Base-by-base conservation (phyloP, 2,888 invertebrate species). In the Tiliacea aurago region DNA sequence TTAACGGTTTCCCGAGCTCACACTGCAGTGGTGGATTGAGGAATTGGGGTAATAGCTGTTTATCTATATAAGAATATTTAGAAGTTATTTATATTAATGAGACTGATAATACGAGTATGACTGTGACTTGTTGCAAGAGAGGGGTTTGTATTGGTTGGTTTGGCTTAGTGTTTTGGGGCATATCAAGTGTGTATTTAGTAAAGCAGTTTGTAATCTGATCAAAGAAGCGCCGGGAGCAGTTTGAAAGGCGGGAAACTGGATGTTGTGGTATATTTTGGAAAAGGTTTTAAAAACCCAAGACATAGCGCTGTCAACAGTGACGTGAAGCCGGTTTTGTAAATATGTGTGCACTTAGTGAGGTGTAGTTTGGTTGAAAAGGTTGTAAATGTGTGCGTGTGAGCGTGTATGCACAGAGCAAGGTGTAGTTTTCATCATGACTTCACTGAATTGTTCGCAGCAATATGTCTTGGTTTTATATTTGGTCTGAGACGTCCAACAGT, bases 1-100 rank as follows among this genome's bases (percentile, higher is more conserved):
- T 83, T 68, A 79, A 84, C 78, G 70, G 83, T 82, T 87, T 82
- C 76, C 82, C 69, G 67, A 49, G 63, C 72, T 71, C 80, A 79
- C 81, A 76, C 75, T 76, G 15, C 41, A 74, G 58, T 53, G 63
- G 65, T 70, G 45, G 72, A 59, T 65, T 49, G 28, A 45, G 13
- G 37, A 53, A 71, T 69, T 55, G 45, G 66, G 78, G 55, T 67
- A 67, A 71, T 77, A 53, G 49, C 45, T 68, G 66, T 80, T 81
- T 74, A 61, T 51, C 9, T 49, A 28, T 0, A 11, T 23, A 70
- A 41, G 53, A 70, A 73, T 59, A 58, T 79, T 76, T 41, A 18
- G n/a, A 37, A 41, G 45, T 20, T 23, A 49, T 23, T 67, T 78
- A 73, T 64, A 15, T 62, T 13, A 28, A 62, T 47, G 47, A 47